Percentiles rank a stretch among this genome's conserved stretches.
phyloP scores from a whole-genome alignment of 2,888 invertebrate species.

The Scelioninae gen. 2 region DNA sequence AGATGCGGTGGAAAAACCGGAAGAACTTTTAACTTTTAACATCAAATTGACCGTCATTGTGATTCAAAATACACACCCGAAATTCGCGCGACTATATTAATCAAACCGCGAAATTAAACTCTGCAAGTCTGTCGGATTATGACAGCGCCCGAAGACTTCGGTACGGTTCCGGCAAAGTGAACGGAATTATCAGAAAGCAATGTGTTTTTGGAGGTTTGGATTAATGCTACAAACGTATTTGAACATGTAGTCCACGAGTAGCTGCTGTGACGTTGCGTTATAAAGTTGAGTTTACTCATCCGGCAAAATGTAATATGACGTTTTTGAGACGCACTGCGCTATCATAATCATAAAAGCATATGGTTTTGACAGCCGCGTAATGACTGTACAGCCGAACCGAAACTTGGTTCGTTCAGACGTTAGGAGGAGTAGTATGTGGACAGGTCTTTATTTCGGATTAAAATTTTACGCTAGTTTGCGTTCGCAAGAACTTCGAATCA shows the following conservation, averaged over 20 bases:
- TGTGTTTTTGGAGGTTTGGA: too few species aligned
- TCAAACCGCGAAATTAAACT: conserved; percentile 4
- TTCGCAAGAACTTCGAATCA: conserved; percentile 9
- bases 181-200: too few species aligned
- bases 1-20: conserved; percentile 40
- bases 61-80: conserved; percentile 26
- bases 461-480: conserved; percentile 3
- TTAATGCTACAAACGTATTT: conserved; percentile 3
- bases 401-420: conserved; percentile 38
- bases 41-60: conserved; percentile 51
- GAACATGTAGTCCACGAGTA: conserved; percentile 34
- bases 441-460: conserved; percentile 29
- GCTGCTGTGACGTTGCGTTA: conserved; percentile 20
- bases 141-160: background rate
- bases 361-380: conserved; percentile 50
- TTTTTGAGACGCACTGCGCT: conserved; percentile 30
- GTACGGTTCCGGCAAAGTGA: too few species aligned
- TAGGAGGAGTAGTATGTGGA: conserved; percentile 18
- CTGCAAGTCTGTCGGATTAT: background rate
- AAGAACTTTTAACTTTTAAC: conserved; percentile 35
- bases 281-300: conserved; percentile 34
- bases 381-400: conserved; percentile 30
- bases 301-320: conserved; percentile 48
- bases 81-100: conserved; percentile 13
- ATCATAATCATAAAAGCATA: conserved; percentile 47